Evolutionary conservation across 2,797 vertebrate genomes (phyloP).

Genomic region (Tadarida brasiliensis): DNA sequence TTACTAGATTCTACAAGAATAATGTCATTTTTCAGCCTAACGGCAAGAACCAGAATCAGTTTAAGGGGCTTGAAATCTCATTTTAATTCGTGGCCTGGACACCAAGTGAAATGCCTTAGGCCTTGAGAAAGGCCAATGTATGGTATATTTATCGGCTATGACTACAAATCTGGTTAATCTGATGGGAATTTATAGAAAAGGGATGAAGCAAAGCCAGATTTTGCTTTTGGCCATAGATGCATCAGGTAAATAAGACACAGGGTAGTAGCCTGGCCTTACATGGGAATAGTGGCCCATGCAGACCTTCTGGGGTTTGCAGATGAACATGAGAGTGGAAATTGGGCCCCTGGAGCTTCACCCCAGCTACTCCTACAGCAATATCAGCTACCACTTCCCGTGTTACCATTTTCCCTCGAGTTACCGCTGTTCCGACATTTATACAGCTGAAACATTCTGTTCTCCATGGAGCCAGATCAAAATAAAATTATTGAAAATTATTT

Average conservation of each 20-base stretch:
- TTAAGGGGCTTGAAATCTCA: conserved; percentile 81
- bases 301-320: neutral
- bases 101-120: conserved; percentile 73
- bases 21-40: conserved; percentile 76
- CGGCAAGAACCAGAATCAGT: conserved; percentile 71
- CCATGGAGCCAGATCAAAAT: neutral
- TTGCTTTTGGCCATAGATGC: conserved; percentile 68
- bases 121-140: conserved; percentile 66
- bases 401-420: neutral
- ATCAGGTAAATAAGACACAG: conserved; percentile 68
- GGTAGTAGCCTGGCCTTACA: neutral
- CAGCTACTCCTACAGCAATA: neutral
- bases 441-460: neutral
- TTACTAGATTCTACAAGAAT: conserved; percentile 74
- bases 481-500: conserved; percentile 1
- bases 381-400: neutral
- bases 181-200: conserved; percentile 75
- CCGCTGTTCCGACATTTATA: neutral
- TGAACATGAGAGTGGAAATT: neutral
- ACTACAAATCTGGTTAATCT: conserved; percentile 79
- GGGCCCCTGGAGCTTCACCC: neutral
- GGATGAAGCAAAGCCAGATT: conserved; percentile 65
- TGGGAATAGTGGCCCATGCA: neutral
- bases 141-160: conserved; percentile 76
- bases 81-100: conserved; percentile 77